Evolutionary conservation across 92 coral and sea anemone genomes (phyloP), one percentile per base, ranked within the genome.

Genomic region (Galaxea fascicularis): DNA sequence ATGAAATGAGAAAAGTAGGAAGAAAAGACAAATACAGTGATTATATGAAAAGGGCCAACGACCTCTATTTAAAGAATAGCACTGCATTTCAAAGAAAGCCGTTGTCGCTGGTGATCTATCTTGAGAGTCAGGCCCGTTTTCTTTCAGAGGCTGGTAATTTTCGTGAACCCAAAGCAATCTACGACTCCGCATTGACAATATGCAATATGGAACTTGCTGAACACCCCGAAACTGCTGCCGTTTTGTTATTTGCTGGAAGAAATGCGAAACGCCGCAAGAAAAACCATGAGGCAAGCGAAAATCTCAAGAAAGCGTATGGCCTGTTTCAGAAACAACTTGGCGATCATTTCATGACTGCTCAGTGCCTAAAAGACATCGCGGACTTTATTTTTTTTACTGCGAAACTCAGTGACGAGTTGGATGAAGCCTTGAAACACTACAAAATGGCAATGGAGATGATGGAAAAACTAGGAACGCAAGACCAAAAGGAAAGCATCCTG

Each of bases 291-390:
- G 57, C 15, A 20, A 44, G 5, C 29, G 8, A 49, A 21, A n/a
- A 3, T 71, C 46, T 44, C 1, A 44, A 11, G 76, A 45, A 71
- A n/a, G 54, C 58, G 12, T 39, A 20, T 29, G 18, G 20, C 4
- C 16, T 79, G 10, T 79, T 20, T 66, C 25, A 47, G 24, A 8
- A 8, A 1, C 22, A 75, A 31, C 84, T 65, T 65, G 84, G 84
- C 4, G 66, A 49, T 11, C 84, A 79, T 54, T 14, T 21, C 2
- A 79, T 66, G 75, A 79, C 84, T 29, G 84, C 56, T 30, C 14
- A 29, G 26, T 10, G n/a, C 15, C 52, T 51, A 7, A 79, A 66
- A 17, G 65, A 53, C n/a, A n/a, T 71, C 30, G 76, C 76, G 0
- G 76, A 71, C 57, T 41, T n/a, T 28, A 10, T 9, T 63, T 21